Conservation (phyloP, 2,888 invertebrate genomes). For the Anoplius nigerrimus region DNA sequence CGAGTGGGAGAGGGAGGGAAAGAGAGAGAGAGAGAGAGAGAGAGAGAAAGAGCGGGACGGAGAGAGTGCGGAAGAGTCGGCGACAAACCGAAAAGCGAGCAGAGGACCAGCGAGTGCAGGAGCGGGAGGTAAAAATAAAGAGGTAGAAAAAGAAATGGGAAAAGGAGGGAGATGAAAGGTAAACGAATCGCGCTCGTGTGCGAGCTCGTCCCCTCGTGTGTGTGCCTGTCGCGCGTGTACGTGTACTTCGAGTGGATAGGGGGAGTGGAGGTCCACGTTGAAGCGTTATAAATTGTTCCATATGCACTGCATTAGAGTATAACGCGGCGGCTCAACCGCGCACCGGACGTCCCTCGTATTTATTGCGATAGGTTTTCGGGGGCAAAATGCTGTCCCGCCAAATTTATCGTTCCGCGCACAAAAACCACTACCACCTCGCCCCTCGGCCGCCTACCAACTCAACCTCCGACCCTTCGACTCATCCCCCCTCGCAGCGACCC, state of each 20-base stretch:
- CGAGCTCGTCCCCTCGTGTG: neutral
- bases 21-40: constrained; percentile 26
- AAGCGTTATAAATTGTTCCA: constrained; percentile 70
- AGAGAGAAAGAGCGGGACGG: neutral
- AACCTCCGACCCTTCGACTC: neutral
- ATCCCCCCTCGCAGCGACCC: neutral
- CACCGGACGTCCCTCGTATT: constrained; percentile 65
- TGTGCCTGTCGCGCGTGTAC: too few species aligned
- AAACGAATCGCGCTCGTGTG: constrained; percentile 3
- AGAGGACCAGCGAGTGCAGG: too few species aligned
- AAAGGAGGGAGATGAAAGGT: constrained; percentile 10
- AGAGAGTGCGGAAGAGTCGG: too few species aligned
- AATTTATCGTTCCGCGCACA: constrained; percentile 69
- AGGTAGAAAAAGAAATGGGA: neutral
- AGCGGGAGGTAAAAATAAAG: neutral
- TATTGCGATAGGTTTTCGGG: constrained; percentile 73
- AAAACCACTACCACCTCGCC: constrained; percentile 47
- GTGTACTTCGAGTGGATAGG: neutral
- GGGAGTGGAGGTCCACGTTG: constrained; percentile 27
- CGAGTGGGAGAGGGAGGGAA: constrained; percentile 13
- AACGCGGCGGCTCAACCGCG: constrained; percentile 58
- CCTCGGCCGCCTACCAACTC: constrained; percentile 3
- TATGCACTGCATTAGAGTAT: constrained; percentile 71
- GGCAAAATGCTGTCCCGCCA: constrained; percentile 63
- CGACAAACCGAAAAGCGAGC: too few species aligned